Base-by-base conservation (phyloP, 2,888 invertebrate genomes). In the Imbricaverruca yamaguchii region DNA sequence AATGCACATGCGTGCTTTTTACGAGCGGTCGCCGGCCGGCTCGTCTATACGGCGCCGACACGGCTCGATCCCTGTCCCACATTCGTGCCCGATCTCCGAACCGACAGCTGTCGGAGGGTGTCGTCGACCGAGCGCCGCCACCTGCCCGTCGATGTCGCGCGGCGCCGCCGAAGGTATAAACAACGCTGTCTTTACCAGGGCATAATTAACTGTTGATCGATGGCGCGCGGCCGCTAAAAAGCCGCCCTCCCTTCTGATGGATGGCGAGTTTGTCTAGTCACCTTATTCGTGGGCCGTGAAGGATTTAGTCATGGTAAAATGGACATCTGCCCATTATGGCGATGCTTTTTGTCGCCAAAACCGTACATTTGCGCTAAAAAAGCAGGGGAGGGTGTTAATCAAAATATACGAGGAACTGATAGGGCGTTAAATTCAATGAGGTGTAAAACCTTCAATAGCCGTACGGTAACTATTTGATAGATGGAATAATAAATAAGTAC, bases 291-390 rank as follows among this genome's bases (percentile, higher is more conserved):
- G 3, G 21, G 23, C 65, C 69, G 69, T 69, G 69, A 69, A 69
- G 12, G 69, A 25, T 39, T 69, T 69, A 69, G 69, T 69, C 69
- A 15, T 69, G 69, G 69, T 69, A 69, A 69, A 69, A 69, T 39
- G 23, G 39, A 18, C 69, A 69, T 25, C 69, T 69, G 69, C 39
- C 39, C 69, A 39, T 69, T 69, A 69, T 23, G 3, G 13, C 23
- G 39, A 13, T 13, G 39, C 39, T 69, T 69, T 69, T 69, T 69
- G 15, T 69, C 65, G 23, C 69, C 39, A 69, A 69, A 69, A 69
- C 69, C 69, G 10, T 69, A 69, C 39, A 69, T 69, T 69, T 69
- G 39, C 3, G 69, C 69, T 13, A 69, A 69, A 69, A 69, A 69
- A 69, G 69, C 13, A 69, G 25, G 10, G 39, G 39, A 39, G 15